Evolutionary conservation across 2,888 invertebrate genomes (phyloP), one percentile per base, ranked within the genome.

Genomic region (Dione vanillae): DNA sequence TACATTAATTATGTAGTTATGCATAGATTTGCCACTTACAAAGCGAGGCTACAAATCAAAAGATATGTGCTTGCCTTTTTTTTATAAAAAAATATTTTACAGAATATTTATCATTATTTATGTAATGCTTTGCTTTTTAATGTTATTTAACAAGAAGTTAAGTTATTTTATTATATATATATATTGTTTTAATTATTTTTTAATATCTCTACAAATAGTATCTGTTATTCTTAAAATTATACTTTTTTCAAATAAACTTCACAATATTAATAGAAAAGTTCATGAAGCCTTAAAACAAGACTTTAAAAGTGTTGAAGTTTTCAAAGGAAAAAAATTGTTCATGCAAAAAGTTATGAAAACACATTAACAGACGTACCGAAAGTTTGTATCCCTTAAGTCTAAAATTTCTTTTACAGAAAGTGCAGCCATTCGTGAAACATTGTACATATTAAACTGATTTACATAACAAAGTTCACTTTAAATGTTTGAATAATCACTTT

Each of bases 401-500:
- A 79, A 79, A 83, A 85, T 83, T 85, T 84, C 80, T 82, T 83
- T 82, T 79, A 83, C 82, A 82, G 80, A 84, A 85, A 83, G 78
- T 83, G 82, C 82, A 81, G 77, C 72, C 79, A 79, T 81, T 78
- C 72, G 74, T 75, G 73, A 74, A 77, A 79, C 78, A 77, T 78
- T 71, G 79, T 81, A 83, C 79, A 81, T 83, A 78, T 77, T 77
- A 78, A 73, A 65, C 68, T 74, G 77, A 79, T 69, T 80, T 79
- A 74, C 80, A 82, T 79, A 83, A 78, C 78, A 78, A 85, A 85
- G 77, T 88, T 89, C 90, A 92, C 91, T 88, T 89, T 86, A 84
- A 83, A 80, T 82, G 84, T 82, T 86, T 88, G 37, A 67, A 51
- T 87, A 85, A 88, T 88, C 91, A 91, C 91, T 91, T 83, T 83